phyloP scores from a whole-genome alignment of 2,888 invertebrate genomes.

The Chouioia cunea region DNA sequence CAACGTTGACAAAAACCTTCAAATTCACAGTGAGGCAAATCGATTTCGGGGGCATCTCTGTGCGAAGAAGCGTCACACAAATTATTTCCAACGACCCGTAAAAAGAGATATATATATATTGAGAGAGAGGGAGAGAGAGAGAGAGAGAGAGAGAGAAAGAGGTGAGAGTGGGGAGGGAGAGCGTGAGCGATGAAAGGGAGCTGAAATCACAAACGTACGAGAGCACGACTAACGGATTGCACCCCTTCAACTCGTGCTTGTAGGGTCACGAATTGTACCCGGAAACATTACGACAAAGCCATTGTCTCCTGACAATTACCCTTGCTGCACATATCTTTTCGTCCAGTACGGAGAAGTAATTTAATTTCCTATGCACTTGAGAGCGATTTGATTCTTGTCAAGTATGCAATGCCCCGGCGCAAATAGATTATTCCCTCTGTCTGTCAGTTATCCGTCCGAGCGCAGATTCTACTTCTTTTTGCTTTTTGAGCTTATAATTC shows the following conservation, averaged over 20 bases:
- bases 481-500: background rate
- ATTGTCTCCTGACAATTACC: slow-evolving; percentile 16
- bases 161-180: background rate
- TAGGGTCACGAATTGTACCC: slow-evolving; percentile 28
- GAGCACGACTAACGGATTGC: slow-evolving; percentile 15
- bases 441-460: background rate
- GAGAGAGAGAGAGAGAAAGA: background rate
- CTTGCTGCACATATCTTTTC: background rate
- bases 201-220: background rate
- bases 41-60: slow-evolving; percentile 2
- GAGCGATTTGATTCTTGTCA: slow-evolving; percentile 36
- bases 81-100: slow-evolving; percentile 22
- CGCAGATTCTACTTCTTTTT: background rate
- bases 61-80: slow-evolving; percentile 9
- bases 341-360: slow-evolving; percentile 8
- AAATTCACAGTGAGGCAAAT: slow-evolving; percentile 8
- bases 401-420: background rate
- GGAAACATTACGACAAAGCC: slow-evolving; percentile 12
- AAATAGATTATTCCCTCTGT: background rate
- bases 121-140: background rate
- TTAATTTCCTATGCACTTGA: slow-evolving; percentile 32
- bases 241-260: background rate
- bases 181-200: background rate
- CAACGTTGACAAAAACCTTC: no score
- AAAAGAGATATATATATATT: slow-evolving; percentile 9